These are phyloP conservation scores for Leucophenga maculata DNA, from an alignment of 2,888 invertebrate genomes.

Conservation along the genomic window DNA sequence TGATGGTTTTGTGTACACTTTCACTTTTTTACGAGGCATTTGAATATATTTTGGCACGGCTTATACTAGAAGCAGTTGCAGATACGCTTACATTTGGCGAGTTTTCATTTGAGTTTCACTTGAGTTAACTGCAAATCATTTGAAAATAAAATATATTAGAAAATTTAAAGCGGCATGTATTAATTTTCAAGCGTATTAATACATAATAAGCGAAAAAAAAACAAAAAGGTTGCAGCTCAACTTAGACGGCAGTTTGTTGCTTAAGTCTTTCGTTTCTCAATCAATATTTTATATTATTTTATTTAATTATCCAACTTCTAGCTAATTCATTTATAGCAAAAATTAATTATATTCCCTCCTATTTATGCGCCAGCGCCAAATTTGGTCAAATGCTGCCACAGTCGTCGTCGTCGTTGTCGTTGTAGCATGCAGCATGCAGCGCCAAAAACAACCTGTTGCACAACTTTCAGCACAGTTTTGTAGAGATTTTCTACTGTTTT, in stretches of 20 bases:
- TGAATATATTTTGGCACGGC: background rate
- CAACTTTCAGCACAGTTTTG: slow-evolving; percentile 16
- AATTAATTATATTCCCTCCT: slow-evolving; percentile 15
- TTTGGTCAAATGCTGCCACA: slow-evolving; percentile 9
- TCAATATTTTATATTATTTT: background rate
- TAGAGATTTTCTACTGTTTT: too few relatives aligned
- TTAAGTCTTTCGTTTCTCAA: slow-evolving; percentile 15
- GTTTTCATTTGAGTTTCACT: too few relatives aligned
- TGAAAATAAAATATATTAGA: too few relatives aligned
- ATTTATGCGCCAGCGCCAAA: slow-evolving; percentile 20
- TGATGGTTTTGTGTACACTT: slow-evolving; percentile 17
- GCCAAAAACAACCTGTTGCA: slow-evolving; percentile 26
- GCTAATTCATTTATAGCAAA: slow-evolving; percentile 8
- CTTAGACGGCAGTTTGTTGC: background rate
- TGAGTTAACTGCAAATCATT: too few relatives aligned
- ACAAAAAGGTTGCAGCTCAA: too few relatives aligned
- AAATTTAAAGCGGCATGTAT: too few relatives aligned
- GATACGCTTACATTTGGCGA: too few relatives aligned
- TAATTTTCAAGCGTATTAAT: too few relatives aligned
- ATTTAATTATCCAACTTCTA: too few relatives aligned
- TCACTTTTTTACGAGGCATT: slow-evolving; percentile 5
- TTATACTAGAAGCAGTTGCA: too few relatives aligned
- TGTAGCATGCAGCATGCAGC: slow-evolving; percentile 10
- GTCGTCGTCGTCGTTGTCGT: too few relatives aligned
- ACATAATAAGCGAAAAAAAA: too few relatives aligned